Evolutionary conservation across 2,797 vertebrate genomes (phyloP).

Genomic region (Ctenopoma multispine): DNA sequence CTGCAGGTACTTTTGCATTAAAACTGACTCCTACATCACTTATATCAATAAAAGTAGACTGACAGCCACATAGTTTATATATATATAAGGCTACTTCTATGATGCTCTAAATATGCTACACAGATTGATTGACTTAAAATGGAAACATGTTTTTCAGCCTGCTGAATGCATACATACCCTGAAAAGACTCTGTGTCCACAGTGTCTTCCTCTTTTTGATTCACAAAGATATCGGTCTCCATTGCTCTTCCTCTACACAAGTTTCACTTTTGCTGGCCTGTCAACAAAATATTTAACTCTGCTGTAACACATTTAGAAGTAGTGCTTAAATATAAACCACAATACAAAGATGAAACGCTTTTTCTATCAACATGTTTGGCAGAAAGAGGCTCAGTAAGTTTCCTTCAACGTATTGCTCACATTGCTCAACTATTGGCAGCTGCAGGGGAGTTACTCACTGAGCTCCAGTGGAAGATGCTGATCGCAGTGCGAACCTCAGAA

Average conservation of each 20-base stretch:
- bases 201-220: constrained; percentile 49
- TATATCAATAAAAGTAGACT: background rate
- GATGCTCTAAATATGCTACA: background rate
- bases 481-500: background rate
- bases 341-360: constrained; percentile 24
- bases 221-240: constrained; percentile 68
- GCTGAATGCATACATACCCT: constrained; percentile 58
- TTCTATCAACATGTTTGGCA: constrained; percentile 11
- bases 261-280: constrained; percentile 6
- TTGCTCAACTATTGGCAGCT: constrained; percentile 15
- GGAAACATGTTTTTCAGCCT: background rate
- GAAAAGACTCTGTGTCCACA: constrained; percentile 44
- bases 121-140: background rate
- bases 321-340: constrained; percentile 15
- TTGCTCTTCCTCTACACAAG: constrained; percentile 39
- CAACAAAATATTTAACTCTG: constrained; percentile 19
- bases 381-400: constrained; percentile 13
- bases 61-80: too few species aligned
- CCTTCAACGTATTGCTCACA: background rate
- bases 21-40: background rate
- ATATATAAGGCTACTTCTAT: background rate
- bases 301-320: constrained; percentile 5
- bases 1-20: background rate
- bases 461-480: constrained; percentile 21
- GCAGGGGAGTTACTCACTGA: constrained; percentile 21